A percentile compares a stretch with the other conserved stretches of the same genome.
Conservation (phyloP, 2,797 vertebrate genomes). For the Scleropages formosus region DNA sequence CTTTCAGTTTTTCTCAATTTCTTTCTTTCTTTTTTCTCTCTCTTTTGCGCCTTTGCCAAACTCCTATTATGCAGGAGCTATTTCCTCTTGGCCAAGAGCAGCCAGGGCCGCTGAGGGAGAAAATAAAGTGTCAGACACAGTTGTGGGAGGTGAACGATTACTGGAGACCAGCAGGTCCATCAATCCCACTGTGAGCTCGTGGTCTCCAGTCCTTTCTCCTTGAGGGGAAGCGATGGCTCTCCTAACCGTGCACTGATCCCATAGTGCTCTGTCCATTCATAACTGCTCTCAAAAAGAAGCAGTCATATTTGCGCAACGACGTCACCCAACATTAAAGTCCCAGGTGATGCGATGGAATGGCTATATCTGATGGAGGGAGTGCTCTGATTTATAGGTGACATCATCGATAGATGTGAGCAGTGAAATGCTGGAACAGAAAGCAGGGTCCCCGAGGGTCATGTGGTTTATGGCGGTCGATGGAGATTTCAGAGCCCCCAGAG, state of each 20-base stretch:
- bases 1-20: constrained; percentile 18
- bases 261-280: constrained; percentile 38
- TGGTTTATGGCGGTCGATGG: constrained; percentile 43
- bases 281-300: constrained; percentile 44
- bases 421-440: constrained; percentile 35
- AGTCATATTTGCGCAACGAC: constrained; percentile 45
- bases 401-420: constrained; percentile 30
- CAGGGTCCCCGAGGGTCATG: constrained; percentile 37
- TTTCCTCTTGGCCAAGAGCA: constrained; percentile 67
- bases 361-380: constrained; percentile 47
- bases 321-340: constrained; percentile 37
- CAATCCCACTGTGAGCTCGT: constrained; percentile 24
- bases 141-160: constrained; percentile 46
- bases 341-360: constrained; percentile 44
- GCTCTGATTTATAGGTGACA: constrained; percentile 56
- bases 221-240: neutral
- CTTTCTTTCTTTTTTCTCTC: constrained; percentile 27
- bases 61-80: constrained; percentile 56
- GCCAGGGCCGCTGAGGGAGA: constrained; percentile 47
- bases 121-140: constrained; percentile 58
- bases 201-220: neutral
- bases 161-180: constrained; percentile 58
- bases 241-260: neutral
- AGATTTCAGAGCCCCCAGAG: constrained; percentile 43
- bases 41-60: constrained; percentile 63